A percentile compares a stretch with the other conserved stretches of the same genome.
Evolutionary conservation across 2,797 vertebrate genomes (phyloP).

Genomic region (Microctenopoma steveboyesi): DNA sequence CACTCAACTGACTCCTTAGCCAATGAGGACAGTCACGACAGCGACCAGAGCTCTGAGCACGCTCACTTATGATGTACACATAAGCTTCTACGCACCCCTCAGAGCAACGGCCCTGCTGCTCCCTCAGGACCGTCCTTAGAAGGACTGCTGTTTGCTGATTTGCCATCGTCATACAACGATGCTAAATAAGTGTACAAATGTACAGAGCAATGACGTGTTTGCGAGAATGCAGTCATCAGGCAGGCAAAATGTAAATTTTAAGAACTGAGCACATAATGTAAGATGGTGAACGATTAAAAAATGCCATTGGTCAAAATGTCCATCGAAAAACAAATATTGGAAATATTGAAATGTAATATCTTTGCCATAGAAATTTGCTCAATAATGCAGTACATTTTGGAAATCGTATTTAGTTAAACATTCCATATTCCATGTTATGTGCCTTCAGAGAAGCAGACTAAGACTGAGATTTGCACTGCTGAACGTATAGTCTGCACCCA

Average conservation of each 20-base stretch:
- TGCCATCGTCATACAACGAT: slow-evolving; percentile 71
- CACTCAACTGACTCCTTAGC: slow-evolving; percentile 95
- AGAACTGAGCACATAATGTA: slow-evolving; percentile 41
- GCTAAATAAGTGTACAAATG: slow-evolving; percentile 76
- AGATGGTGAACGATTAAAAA: slow-evolving; percentile 35
- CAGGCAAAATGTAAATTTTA: slow-evolving; percentile 59
- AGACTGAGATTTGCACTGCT: slow-evolving; percentile 93
- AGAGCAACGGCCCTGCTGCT: slow-evolving; percentile 36
- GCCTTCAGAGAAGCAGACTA: slow-evolving; percentile 82
- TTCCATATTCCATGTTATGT: slow-evolving; percentile 91
- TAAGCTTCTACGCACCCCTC: slow-evolving; percentile 46
- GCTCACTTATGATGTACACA: slow-evolving; percentile 92
- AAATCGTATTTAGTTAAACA: slow-evolving; percentile 84
- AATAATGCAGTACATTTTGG: slow-evolving; percentile 36
- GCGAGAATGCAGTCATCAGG: slow-evolving; percentile 28
- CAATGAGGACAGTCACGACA: slow-evolving; percentile 97
- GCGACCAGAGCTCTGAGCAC: slow-evolving; percentile 97
- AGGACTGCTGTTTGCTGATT: slow-evolving; percentile 73
- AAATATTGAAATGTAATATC: slow-evolving; percentile 35
- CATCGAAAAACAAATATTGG: slow-evolving; percentile 19
- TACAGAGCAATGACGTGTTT: slow-evolving; percentile 58
- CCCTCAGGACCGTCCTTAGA: slow-evolving; percentile 86
- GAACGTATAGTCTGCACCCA: slow-evolving; percentile 78
- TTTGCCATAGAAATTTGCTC: slow-evolving; percentile 28
- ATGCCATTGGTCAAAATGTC: slow-evolving; percentile 41